phyloP scores from a whole-genome alignment of 2,113 vertebrate genomes.

The Oryzias curvinotus region DNA sequence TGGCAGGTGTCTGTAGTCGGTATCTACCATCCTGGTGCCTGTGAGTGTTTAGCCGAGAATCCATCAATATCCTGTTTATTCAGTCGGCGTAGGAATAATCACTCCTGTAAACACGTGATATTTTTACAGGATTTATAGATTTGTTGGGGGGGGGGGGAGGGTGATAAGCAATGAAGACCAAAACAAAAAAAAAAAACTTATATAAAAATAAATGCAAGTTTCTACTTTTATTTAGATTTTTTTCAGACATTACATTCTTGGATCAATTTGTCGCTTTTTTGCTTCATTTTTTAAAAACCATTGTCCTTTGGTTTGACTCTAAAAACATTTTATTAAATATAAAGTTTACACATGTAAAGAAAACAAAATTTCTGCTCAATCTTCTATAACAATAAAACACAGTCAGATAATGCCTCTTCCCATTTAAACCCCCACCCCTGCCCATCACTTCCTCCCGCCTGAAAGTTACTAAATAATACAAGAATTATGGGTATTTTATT shows the following conservation, averaged over 20 bases:
- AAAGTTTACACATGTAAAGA: background rate
- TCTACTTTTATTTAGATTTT: too few relatives aligned
- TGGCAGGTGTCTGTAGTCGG: slow-evolving; percentile 62
- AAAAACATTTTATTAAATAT: background rate
- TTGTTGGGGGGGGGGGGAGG: slow-evolving; percentile 56
- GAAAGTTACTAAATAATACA: slow-evolving; percentile 79
- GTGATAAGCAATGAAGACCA: background rate
- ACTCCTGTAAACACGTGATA: slow-evolving; percentile 63
- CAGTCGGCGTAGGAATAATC: slow-evolving; percentile 71
- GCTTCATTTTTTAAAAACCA: background rate
- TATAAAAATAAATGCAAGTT: too few relatives aligned
- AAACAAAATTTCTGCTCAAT: background rate
- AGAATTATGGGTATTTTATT: slow-evolving; percentile 72
- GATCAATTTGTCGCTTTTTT: too few relatives aligned
- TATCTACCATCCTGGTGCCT: slow-evolving; percentile 52
- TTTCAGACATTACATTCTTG: too few relatives aligned
- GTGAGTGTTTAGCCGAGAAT: slow-evolving; percentile 59
- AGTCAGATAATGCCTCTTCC: slow-evolving; percentile 23
- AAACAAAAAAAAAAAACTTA: too few relatives aligned
- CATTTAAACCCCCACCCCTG: slow-evolving; percentile 35
- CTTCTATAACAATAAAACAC: slow-evolving; percentile 6
- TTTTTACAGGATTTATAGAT: slow-evolving; percentile 60
- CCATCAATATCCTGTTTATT: slow-evolving; percentile 73
- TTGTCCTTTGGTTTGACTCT: background rate
- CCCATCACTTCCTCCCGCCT: slow-evolving; percentile 59